A percentile compares a stretch with the other conserved stretches of the same genome.
Conservation (phyloP, 2,113 vertebrate species). For the Peromyscus polionotus region DNA sequence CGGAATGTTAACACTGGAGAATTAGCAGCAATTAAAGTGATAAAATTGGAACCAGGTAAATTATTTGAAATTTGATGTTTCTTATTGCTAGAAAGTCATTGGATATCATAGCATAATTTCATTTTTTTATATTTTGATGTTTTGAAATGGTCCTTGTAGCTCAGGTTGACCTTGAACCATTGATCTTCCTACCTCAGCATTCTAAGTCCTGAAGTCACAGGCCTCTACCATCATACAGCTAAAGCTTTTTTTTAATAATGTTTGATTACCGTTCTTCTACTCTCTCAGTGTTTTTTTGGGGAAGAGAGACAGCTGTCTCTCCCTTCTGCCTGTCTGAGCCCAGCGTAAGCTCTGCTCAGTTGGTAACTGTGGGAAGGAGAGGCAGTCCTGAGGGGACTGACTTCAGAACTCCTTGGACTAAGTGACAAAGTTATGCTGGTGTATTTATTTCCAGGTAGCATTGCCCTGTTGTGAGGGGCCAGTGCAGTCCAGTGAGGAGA, state of each 20-base stretch:
- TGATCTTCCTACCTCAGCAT: neutral
- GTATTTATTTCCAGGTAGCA: neutral
- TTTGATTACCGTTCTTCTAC: neutral
- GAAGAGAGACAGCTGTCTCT: neutral
- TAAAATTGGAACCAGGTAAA: constrained; percentile 98
- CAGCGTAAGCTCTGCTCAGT: neutral
- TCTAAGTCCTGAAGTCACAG: neutral
- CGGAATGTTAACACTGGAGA: constrained; percentile 96
- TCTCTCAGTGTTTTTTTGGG: neutral
- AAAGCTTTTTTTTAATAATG: constrained; percentile 21
- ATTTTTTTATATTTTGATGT: neutral
- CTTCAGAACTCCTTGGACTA: neutral
- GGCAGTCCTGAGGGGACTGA: neutral
- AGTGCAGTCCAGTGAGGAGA: neutral
- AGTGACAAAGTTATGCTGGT: neutral
- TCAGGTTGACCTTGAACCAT: neutral
- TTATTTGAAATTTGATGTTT: constrained; percentile 68
- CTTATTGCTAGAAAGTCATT: constrained; percentile 1
- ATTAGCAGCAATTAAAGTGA: constrained; percentile 99
- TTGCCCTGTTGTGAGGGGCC: neutral
- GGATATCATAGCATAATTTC: constrained; percentile 24
- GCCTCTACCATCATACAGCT: neutral
- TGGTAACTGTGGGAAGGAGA: neutral
- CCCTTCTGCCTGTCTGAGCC: neutral
- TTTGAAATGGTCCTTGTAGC: neutral